Percentiles rank a stretch among this genome's conserved stretches.
Evolutionary conservation across 2,113 vertebrate species (phyloP).

Genomic region (Cnemophilus loriae): DNA sequence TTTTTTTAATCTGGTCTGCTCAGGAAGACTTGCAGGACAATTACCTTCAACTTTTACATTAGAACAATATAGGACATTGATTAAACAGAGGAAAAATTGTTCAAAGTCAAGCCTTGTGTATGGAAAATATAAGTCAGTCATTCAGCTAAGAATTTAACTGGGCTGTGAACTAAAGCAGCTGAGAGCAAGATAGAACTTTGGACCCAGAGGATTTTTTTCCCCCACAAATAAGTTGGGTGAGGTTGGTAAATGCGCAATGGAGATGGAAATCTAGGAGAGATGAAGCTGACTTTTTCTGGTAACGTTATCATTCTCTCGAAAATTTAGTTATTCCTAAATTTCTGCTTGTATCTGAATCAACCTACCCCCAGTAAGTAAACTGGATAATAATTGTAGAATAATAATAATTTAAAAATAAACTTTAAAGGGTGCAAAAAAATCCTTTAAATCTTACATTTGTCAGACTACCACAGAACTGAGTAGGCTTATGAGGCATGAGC

Average conservation of each 20-base stretch:
- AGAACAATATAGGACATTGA: neutral
- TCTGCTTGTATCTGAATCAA: neutral
- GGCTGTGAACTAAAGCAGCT: neutral
- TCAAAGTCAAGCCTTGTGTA: fast-evolving
- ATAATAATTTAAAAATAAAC: neutral
- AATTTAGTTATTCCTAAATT: neutral
- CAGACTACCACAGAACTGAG: neutral
- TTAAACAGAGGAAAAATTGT: neutral
- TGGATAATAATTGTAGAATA: neutral
- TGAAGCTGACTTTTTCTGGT: neutral
- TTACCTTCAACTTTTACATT: neutral
- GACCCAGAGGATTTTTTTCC: neutral
- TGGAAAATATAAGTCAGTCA: neutral
- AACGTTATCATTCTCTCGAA: neutral
- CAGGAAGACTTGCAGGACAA: neutral
- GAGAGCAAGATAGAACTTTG: neutral
- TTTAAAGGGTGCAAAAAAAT: neutral
- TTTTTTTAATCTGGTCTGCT: neutral
- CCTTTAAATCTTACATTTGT: neutral
- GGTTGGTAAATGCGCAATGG: neutral
- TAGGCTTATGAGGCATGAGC: neutral
- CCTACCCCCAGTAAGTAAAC: neutral
- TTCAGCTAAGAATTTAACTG: neutral
- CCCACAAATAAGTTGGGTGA: neutral
- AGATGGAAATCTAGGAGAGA: neutral